Percentiles rank a stretch among this genome's conserved stretches.
phyloP scores from a whole-genome alignment of 2,113 vertebrate species.

The Rhea pennata region DNA sequence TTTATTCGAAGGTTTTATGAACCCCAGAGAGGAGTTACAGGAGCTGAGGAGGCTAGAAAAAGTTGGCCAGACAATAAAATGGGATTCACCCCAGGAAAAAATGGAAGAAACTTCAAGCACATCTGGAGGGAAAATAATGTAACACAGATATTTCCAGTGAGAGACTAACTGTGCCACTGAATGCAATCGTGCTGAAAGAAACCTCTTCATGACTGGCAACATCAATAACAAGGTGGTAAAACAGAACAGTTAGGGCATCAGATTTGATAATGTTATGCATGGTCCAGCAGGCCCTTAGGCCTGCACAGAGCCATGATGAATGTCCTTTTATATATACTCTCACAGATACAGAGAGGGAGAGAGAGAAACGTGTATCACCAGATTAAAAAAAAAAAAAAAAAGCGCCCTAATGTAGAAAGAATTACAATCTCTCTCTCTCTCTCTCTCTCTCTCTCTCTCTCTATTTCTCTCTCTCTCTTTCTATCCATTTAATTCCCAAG shows the following conservation, averaged over 20 bases:
- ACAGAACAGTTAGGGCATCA: slow-evolving; percentile 16
- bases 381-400: neutral
- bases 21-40: neutral
- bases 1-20: slow-evolving; percentile 8
- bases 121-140: slow-evolving; percentile 10
- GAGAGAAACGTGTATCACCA: neutral
- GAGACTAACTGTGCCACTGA: slow-evolving; percentile 29
- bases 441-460: too few species aligned
- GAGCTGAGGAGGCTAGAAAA: neutral
- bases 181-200: slow-evolving; percentile 31
- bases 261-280: neutral
- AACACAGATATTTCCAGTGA: slow-evolving; percentile 42
- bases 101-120: neutral
- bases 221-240: slow-evolving; percentile 53
- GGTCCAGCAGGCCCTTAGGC: neutral
- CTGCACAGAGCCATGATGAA: neutral
- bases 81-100: slow-evolving; percentile 12
- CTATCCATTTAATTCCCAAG: neutral
- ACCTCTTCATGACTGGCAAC: slow-evolving; percentile 30
- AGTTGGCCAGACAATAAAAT: neutral
- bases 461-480: neutral
- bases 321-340: neutral
- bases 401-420: neutral
- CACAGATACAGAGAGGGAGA: neutral
- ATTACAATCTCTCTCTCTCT: neutral